A percentile compares a stretch with the other conserved stretches of the same genome.
These are phyloP conservation scores for Bellardia bayeri DNA, from an alignment of 2,888 invertebrate genomes.

Conservation along the genomic window DNA sequence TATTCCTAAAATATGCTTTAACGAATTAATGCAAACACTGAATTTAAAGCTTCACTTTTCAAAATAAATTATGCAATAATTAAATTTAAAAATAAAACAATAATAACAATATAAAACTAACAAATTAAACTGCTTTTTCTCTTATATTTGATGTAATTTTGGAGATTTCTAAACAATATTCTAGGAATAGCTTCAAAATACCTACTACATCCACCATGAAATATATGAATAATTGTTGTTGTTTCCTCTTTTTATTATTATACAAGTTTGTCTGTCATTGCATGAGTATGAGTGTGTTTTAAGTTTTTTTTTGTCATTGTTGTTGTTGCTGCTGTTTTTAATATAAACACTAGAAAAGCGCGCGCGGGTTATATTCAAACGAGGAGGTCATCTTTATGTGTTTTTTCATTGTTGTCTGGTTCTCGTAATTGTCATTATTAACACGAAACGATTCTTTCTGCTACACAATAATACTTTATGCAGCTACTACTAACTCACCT, in stretches of 20 bases:
- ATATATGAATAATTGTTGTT: conserved; percentile 22
- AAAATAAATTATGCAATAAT: too few relatives aligned
- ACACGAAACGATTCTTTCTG: conserved; percentile 43
- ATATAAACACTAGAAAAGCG: conserved; percentile 27
- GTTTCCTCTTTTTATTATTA: background rate
- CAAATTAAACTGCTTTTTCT: background rate
- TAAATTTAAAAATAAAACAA: too few relatives aligned
- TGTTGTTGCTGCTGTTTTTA: conserved; percentile 30
- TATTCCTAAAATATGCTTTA: too few relatives aligned
- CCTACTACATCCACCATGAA: background rate
- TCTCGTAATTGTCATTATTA: conserved; percentile 50
- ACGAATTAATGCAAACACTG: too few relatives aligned
- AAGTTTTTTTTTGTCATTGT: conserved; percentile 29
- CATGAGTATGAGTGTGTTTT: conserved; percentile 41
- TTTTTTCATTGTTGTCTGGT: conserved; percentile 42
- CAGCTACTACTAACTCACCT: conserved; percentile 29
- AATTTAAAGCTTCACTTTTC: too few relatives aligned
- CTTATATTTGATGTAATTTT: background rate
- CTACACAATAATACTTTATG: background rate
- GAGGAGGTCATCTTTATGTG: conserved; percentile 65
- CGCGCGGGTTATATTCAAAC: conserved; percentile 50
- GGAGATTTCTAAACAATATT: background rate
- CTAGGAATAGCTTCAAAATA: background rate
- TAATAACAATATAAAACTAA: too few relatives aligned
- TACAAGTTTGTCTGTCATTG: conserved; percentile 32